Evolutionary conservation across 2,113 vertebrate species (phyloP), one percentile per base, ranked within the genome.

Genomic region (Trinectes maculatus): DNA sequence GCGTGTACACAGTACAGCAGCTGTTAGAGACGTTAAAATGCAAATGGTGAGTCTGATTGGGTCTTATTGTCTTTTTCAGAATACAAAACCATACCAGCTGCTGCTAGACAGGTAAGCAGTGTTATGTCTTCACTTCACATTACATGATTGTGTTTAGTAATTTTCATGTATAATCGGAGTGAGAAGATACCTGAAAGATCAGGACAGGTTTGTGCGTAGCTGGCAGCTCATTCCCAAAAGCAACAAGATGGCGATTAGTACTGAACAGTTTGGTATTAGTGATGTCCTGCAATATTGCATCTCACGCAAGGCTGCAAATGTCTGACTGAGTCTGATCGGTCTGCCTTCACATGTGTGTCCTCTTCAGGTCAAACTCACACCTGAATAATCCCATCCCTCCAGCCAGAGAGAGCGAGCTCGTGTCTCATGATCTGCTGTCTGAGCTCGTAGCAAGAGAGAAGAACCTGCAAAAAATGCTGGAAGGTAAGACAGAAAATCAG

Each of bases 51-150:
- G 0, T 57, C 36, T 62, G n/a, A 78, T 8, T 42, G 5, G 12
- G 1, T 74, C 12, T 42, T 25, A 0, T 63, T 84, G 89, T 84
- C 36, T 78, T 59, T 91, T 85, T 49, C 88, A 99, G 97, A 99
- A 98, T 89, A 99, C 97, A 70, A 98, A 98, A 92, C 96, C 97
- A 58, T 96, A 96, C 92, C 96, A 98, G 89, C 96, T 99, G 77
- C 89, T 99, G 78, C 95, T 96, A 92, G 96, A 99, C 92, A 96
- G 96, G 97, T 99, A 90, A 94, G 94, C 47, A 22, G 29, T n/a
- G 3, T 22, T 59, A n/a, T 18, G 25, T 26, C 13, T 33, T 52
- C 11, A 53, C 29, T 33, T 29, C 5, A 51, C n/a, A 26, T 2
- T 11, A 5, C 26, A 21, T 21, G 9, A 7, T 36, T 11, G n/a